Evolutionary conservation across 92 coral and sea anemone species (phyloP).

Genomic region (Bergia sp.): DNA sequence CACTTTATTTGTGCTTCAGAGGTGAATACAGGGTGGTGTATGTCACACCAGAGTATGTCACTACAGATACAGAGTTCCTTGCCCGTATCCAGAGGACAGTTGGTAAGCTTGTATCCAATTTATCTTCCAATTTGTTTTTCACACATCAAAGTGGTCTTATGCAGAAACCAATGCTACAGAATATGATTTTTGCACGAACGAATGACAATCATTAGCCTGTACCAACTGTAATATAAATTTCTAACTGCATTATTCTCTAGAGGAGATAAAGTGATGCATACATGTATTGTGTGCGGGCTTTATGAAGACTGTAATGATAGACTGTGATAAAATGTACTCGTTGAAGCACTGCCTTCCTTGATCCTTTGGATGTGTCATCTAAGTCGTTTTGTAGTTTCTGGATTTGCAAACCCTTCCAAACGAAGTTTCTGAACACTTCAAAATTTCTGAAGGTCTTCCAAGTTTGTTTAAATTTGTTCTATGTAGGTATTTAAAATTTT

Average conservation of each 20-base stretch:
- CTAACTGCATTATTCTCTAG: too few relatives aligned
- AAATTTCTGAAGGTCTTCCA: too few relatives aligned
- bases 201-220: too few relatives aligned
- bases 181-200: too few relatives aligned
- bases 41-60: slow-evolving; percentile 91
- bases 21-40: slow-evolving; percentile 96
- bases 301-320: too few relatives aligned
- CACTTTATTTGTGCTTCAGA: slow-evolving; percentile 40
- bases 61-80: slow-evolving; percentile 74
- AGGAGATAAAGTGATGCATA: too few relatives aligned
- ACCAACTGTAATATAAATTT: too few relatives aligned
- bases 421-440: not conserved
- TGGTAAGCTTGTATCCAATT: slow-evolving; percentile 62
- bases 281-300: too few relatives aligned
- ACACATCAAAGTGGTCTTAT: not conserved
- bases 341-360: too few relatives aligned
- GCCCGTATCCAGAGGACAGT: slow-evolving; percentile 74
- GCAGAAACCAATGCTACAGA: too few relatives aligned
- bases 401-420: not conserved
- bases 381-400: not conserved
- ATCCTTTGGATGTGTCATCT: too few relatives aligned
- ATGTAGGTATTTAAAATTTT: not conserved
- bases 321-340: too few relatives aligned
- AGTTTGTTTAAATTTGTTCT: not conserved
- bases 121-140: not conserved